A percentile compares a stretch with the other conserved stretches of the same genome.
These are phyloP conservation scores for Oryctolagus cuniculus DNA, from an alignment of 2,113 vertebrate genomes.

Conservation along the genomic window DNA sequence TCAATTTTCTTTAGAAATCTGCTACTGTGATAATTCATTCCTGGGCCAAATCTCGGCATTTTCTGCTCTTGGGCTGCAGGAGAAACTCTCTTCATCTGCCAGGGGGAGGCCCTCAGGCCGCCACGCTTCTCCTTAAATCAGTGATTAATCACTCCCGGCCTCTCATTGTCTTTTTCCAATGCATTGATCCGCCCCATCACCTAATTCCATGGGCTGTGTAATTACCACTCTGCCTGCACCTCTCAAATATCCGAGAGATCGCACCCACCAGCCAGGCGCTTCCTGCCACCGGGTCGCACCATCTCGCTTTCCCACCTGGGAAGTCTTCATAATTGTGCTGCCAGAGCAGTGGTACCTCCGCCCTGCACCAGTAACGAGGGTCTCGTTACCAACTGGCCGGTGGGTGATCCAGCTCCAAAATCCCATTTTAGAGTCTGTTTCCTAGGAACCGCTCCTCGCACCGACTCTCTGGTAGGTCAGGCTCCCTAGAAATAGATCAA, in stretches of 20 bases:
- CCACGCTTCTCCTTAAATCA: conserved; percentile 44
- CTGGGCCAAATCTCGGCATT: conserved; percentile 47
- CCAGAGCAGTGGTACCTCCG: background rate
- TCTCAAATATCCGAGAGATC: background rate
- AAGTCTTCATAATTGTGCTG: background rate
- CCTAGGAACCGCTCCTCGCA: conserved; percentile 71
- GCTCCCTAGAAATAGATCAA: conserved; percentile 70
- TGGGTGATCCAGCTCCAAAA: conserved; percentile 47
- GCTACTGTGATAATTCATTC: conserved; percentile 30
- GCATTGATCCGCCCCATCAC: background rate
- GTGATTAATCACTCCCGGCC: conserved; percentile 27
- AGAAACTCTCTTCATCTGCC: conserved; percentile 28
- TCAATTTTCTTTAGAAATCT: conserved; percentile 64
- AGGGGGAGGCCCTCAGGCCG: conserved; percentile 35
- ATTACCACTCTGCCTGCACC: conserved; percentile 16
- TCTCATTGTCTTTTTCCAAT: conserved; percentile 36
- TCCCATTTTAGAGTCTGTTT: conserved; percentile 68
- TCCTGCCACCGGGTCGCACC: background rate
- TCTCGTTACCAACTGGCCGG: conserved; percentile 59
- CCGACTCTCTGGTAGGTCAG: conserved; percentile 68
- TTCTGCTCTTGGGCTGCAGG: conserved; percentile 51
- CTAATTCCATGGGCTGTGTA: conserved; percentile 16
- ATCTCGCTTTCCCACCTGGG: background rate
- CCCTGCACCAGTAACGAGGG: background rate
- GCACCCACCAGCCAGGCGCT: background rate